Percentiles rank a stretch among this genome's conserved stretches.
Conservation (phyloP, 2,113 vertebrate species). For the Nibea albiflora region DNA sequence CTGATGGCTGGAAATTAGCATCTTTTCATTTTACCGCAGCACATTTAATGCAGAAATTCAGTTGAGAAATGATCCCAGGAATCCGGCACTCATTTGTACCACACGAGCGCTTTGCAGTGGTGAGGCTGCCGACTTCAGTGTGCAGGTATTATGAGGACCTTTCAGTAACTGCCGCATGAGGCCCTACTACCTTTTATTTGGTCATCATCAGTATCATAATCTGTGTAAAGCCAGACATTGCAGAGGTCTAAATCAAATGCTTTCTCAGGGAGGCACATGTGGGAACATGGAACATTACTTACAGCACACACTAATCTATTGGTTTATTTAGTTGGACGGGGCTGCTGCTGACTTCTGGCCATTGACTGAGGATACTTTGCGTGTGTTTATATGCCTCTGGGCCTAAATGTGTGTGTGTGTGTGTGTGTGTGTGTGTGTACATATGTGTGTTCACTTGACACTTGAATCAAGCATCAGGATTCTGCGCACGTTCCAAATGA, state of each 20-base stretch:
- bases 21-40: not conserved
- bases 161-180: not conserved
- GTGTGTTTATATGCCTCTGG: not conserved
- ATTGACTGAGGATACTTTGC: slow-evolving; percentile 13
- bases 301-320: slow-evolving; percentile 34
- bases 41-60: not conserved
- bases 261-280: not conserved
- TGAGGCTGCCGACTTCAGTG: not conserved
- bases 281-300: slow-evolving; percentile 31
- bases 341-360: slow-evolving; percentile 10
- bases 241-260: not conserved
- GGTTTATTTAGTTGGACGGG: slow-evolving; percentile 12
- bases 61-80: not conserved
- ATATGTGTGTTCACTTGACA: slow-evolving; percentile 29
- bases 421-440: not conserved
- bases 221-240: not conserved
- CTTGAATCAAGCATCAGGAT: slow-evolving; percentile 43
- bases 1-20: not conserved
- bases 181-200: not conserved
- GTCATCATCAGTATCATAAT: slow-evolving; percentile 2
- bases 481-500: slow-evolving; percentile 45
- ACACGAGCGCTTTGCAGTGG: slow-evolving; percentile 10
- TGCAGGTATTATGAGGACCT: not conserved
- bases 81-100: not conserved
- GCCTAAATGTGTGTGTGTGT: slow-evolving; percentile 10